phyloP scores from a whole-genome alignment of 2,888 invertebrate genomes.

The Dysmachus trigonus region DNA sequence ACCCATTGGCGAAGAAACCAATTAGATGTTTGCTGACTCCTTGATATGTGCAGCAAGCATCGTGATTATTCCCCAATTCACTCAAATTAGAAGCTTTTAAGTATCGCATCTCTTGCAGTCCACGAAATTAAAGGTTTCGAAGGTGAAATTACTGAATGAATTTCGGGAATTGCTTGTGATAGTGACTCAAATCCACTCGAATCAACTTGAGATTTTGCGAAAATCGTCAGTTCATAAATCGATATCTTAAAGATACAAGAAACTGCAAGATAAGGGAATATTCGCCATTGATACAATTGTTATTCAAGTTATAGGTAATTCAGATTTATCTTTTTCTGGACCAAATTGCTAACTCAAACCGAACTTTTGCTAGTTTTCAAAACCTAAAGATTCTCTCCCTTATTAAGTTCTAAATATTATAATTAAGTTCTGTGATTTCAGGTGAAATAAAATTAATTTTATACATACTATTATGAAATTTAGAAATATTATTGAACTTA shows the following conservation, averaged over 20 bases:
- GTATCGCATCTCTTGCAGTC: constrained; percentile 83
- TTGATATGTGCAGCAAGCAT: constrained; percentile 86
- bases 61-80: constrained; percentile 76
- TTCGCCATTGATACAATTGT: constrained; percentile 79
- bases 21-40: constrained; percentile 87
- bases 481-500: no score
- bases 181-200: constrained; percentile 62
- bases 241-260: constrained; percentile 72
- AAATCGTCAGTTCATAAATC: constrained; percentile 72
- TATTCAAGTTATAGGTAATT: constrained; percentile 83
- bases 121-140: constrained; percentile 80
- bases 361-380: no score
- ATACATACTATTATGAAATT: no score
- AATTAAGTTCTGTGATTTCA: no score
- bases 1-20: constrained; percentile 76
- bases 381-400: no score
- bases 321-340: constrained; percentile 69
- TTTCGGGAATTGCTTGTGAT: constrained; percentile 67
- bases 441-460: no score
- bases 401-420: no score
- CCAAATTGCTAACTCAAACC: constrained; percentile 82
- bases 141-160: constrained; percentile 77
- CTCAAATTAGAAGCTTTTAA: constrained; percentile 77
- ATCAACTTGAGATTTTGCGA: constrained; percentile 70
- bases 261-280: constrained; percentile 76